phyloP scores from a whole-genome alignment of 2,888 invertebrate species.

The Orchestes rusci region DNA sequence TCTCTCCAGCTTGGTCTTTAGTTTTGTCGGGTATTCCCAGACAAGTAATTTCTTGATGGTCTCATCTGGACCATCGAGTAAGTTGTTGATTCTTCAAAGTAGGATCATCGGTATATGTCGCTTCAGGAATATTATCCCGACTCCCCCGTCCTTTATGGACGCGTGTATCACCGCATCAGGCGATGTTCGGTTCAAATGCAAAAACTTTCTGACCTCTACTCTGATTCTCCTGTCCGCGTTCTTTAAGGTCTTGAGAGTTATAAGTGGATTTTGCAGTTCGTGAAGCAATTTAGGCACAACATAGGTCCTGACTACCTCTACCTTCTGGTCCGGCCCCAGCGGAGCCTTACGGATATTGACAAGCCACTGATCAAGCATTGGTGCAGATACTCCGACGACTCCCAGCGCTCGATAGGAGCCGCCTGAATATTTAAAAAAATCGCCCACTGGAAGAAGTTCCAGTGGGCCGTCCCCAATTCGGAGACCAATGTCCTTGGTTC shows the following conservation, averaged over 20 bases:
- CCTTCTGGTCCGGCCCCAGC: constrained; percentile 6
- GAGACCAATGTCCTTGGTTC: no score
- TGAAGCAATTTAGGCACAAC: constrained; percentile 3
- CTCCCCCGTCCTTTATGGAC: constrained; percentile 4
- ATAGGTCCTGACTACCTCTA: constrained; percentile 2
- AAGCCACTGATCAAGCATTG: neutral
- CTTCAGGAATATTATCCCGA: constrained; percentile 8
- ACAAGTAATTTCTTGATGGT: no score
- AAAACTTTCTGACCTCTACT: constrained; percentile 1
- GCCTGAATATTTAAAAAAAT: constrained; percentile 11
- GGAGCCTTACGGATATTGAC: constrained; percentile 1
- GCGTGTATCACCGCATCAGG: constrained; percentile 11
- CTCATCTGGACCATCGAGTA: no score
- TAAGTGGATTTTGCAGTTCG: constrained; percentile 2
- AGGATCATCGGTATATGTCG: constrained; percentile 9
- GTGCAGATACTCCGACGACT: neutral
- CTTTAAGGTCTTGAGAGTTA: constrained; percentile 3
- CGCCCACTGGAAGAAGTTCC: no score
- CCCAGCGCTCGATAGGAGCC: constrained; percentile 3
- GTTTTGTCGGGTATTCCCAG: no score
- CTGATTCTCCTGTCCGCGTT: constrained; percentile 5
- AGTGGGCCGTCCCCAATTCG: no score
- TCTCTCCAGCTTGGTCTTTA: no score
- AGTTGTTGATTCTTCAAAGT: no score
- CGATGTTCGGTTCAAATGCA: constrained; percentile 4